These are phyloP conservation scores for Paraescarpia echinospica DNA, from an alignment of 1,140 invertebrate genomes.

Conservation along the genomic window DNA sequence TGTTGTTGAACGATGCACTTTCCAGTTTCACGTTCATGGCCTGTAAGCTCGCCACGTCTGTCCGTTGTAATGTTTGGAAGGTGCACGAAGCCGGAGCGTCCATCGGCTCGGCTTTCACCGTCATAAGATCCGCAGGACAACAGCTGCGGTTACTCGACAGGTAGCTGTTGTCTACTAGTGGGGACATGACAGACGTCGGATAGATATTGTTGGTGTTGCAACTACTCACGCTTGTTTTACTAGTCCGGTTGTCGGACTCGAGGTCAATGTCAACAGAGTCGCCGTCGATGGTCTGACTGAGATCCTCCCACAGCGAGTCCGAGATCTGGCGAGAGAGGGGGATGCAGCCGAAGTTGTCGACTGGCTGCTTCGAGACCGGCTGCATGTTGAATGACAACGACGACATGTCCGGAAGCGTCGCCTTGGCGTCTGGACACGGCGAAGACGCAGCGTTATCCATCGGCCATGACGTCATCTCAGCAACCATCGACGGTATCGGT, in stretches of 20 bases:
- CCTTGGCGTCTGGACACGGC: neutral
- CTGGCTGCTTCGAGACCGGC: neutral
- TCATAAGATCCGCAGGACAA: constrained; percentile 28
- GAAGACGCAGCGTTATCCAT: neutral
- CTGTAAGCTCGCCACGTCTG: neutral
- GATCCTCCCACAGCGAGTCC: constrained; percentile 50
- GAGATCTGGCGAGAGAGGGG: constrained; percentile 10
- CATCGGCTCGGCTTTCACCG: constrained; percentile 44
- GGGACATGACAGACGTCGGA: neutral
- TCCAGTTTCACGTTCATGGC: neutral
- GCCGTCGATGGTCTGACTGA: constrained; percentile 48
- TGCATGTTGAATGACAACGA: neutral
- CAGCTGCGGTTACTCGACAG: constrained; percentile 13
- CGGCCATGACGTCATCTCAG: neutral
- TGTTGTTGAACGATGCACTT: neutral
- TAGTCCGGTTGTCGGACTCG: neutral
- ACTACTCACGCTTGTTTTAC: neutral
- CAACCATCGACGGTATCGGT: neutral
- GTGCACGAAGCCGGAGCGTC: constrained; percentile 29
- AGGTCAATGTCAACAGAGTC: neutral
- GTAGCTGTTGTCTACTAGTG: neutral
- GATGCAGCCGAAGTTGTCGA: neutral
- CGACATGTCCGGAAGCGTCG: neutral
- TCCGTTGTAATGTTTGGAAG: neutral
- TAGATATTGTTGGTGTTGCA: neutral